Conservation (phyloP, 1,140 invertebrate genomes). For the Aporrectodea caliginosa region DNA sequence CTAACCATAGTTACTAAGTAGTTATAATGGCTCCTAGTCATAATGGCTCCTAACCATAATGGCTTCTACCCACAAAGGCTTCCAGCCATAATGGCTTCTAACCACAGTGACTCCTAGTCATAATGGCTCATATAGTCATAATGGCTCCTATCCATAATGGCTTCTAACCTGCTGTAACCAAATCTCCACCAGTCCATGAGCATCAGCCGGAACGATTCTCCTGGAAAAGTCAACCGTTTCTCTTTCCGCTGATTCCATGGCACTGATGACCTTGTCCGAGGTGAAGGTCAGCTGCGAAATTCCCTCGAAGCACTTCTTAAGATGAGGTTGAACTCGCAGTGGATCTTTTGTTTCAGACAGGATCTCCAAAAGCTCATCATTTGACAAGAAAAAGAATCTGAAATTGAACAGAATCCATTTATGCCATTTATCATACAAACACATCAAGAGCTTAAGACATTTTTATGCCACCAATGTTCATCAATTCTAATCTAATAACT, state of each 20-base stretch:
- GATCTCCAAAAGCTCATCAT: conserved; percentile 63
- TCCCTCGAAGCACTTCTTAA: conserved; percentile 60
- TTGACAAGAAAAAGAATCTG: conserved; percentile 58
- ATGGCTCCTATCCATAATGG: too few relatives aligned
- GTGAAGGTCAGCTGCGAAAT: conserved; percentile 62
- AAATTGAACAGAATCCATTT: conserved; percentile 61
- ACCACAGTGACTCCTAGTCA: too few relatives aligned
- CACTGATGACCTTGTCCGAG: conserved; percentile 72
- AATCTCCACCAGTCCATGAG: conserved; percentile 58
- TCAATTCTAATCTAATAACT: too few relatives aligned
- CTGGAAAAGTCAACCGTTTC: conserved; percentile 76
- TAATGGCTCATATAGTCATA: too few relatives aligned
- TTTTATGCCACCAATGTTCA: too few relatives aligned
- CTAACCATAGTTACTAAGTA: too few relatives aligned
- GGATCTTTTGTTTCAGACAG: conserved; percentile 57
- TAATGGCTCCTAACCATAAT: too few relatives aligned
- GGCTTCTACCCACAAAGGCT: too few relatives aligned
- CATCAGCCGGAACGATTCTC: conserved; percentile 77
- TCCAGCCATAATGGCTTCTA: too few relatives aligned
- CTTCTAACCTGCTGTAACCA: conserved; percentile 56
- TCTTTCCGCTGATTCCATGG: conserved; percentile 82
- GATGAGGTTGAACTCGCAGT: conserved; percentile 58
- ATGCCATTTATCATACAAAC: too few relatives aligned
- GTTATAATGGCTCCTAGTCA: too few relatives aligned
- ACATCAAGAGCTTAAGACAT: too few relatives aligned